These are phyloP conservation scores for Chymomyza fuscimana DNA, from an alignment of 2,888 invertebrate genomes.

Conservation along the genomic window DNA sequence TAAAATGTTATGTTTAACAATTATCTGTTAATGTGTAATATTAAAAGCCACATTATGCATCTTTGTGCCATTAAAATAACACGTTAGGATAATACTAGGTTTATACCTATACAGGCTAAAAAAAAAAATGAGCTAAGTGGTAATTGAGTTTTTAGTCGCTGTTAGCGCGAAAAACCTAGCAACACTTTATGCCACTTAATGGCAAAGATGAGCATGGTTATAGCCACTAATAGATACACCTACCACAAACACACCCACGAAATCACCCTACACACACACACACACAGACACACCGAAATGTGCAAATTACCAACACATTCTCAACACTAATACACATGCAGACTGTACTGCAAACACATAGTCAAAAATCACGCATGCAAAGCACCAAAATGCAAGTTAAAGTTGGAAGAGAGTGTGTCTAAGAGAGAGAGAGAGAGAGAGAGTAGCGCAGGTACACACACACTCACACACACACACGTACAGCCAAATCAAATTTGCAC, in stretches of 20 bases:
- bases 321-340: slow-evolving; percentile 3
- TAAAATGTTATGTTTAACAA: background rate
- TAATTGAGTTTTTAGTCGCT: slow-evolving; percentile 71
- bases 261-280: slow-evolving; percentile 8
- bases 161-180: slow-evolving; percentile 58
- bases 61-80: too few species aligned
- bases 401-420: slow-evolving; percentile 29
- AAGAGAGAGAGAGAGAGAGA: background rate
- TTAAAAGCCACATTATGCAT: background rate
- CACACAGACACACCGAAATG: background rate
- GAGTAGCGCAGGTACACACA: slow-evolving; percentile 27
- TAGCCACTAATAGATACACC: slow-evolving; percentile 3
- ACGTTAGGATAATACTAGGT: too few species aligned
- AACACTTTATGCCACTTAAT: slow-evolving; percentile 54
- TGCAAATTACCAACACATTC: slow-evolving; percentile 52
- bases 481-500: slow-evolving; percentile 69
- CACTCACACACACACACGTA: too few species aligned
- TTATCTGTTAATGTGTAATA: background rate
- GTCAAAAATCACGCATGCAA: slow-evolving; percentile 40
- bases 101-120: too few species aligned
- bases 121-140: slow-evolving; percentile 45
- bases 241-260: background rate
- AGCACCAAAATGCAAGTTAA: slow-evolving; percentile 51
- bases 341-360: background rate
- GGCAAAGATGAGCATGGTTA: slow-evolving; percentile 45